Percentiles rank a stretch among this genome's conserved stretches.
These are phyloP conservation scores for Nephrotoma appendiculata DNA, from an alignment of 2,888 invertebrate genomes.

Conservation along the genomic window DNA sequence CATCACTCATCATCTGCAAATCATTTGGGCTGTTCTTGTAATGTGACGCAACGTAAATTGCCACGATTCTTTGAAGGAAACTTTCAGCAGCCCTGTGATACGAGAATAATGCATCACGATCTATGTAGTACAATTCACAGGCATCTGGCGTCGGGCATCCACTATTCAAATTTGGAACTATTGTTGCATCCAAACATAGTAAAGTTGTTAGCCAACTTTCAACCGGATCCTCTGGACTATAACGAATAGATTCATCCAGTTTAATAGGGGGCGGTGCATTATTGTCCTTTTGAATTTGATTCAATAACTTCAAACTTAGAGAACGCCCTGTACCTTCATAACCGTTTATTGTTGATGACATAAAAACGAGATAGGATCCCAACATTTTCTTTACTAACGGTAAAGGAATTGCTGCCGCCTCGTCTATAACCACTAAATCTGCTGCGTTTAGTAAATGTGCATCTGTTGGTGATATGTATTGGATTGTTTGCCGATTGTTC, in stretches of 20 bases:
- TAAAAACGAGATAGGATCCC: slow-evolving; percentile 82
- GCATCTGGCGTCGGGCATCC: slow-evolving; percentile 81
- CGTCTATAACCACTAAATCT: slow-evolving; percentile 91
- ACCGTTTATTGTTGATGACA: slow-evolving; percentile 94
- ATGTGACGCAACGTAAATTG: slow-evolving; percentile 93
- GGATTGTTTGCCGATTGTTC: slow-evolving; percentile 86
- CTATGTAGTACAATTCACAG: slow-evolving; percentile 81
- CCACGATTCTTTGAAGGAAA: slow-evolving; percentile 82
- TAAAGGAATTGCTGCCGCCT: slow-evolving; percentile 96
- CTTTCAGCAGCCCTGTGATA: slow-evolving; percentile 87
- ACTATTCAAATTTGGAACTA: slow-evolving; percentile 42
- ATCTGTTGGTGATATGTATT: slow-evolving; percentile 94
- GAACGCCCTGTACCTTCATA: slow-evolving; percentile 98
- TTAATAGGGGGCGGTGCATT: slow-evolving; percentile 50
- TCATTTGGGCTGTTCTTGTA: slow-evolving; percentile 99
- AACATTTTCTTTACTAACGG: slow-evolving; percentile 79
- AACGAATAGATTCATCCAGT: slow-evolving; percentile 90
- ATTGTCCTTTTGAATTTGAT: slow-evolving; percentile 58
- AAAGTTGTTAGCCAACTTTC: slow-evolving; percentile 86
- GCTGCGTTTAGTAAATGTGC: slow-evolving; percentile 79
- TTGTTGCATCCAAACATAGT: slow-evolving; percentile 77
- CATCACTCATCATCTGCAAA: slow-evolving; percentile 95
- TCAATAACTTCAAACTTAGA: slow-evolving; percentile 83
- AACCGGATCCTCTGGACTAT: slow-evolving; percentile 70
- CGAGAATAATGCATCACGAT: slow-evolving; percentile 88